Percentiles rank a stretch among this genome's conserved stretches.
These are phyloP conservation scores for Crotalus adamanteus DNA, from an alignment of 2,797 vertebrate genomes.

Conservation along the genomic window DNA sequence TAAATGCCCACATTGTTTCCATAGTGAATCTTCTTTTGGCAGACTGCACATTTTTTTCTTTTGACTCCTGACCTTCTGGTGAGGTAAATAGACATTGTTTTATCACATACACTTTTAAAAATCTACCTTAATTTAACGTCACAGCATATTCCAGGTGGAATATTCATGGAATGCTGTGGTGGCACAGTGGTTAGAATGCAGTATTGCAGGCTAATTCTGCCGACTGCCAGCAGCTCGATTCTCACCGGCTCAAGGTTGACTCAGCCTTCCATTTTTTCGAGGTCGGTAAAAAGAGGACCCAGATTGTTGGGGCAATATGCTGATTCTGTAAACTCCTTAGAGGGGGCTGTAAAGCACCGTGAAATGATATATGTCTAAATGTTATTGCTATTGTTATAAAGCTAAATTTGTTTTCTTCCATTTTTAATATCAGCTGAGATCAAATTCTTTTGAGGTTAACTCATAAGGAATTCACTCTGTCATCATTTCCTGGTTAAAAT, in stretches of 20 bases:
- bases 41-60: neutral
- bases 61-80: neutral
- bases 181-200: too few species aligned
- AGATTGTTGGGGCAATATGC: too few species aligned
- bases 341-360: too few species aligned
- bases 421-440: neutral
- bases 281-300: too few species aligned
- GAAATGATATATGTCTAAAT: neutral
- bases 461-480: neutral
- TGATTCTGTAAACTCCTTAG: too few species aligned
- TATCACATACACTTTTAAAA: neutral
- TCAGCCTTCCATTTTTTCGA: too few species aligned
- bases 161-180: too few species aligned
- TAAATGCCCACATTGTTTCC: neutral
- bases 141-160: neutral
- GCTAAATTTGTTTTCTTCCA: neutral
- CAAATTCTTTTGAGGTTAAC: neutral
- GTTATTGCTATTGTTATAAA: neutral
- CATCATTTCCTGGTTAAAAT: neutral
- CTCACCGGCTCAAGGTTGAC: too few species aligned
- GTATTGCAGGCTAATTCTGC: too few species aligned
- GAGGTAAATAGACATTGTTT: neutral
- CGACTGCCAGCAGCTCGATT: too few species aligned
- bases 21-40: neutral
- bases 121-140: neutral